phyloP scores from a whole-genome alignment of 2,888 invertebrate genomes.

The Tyria jacobaeae region DNA sequence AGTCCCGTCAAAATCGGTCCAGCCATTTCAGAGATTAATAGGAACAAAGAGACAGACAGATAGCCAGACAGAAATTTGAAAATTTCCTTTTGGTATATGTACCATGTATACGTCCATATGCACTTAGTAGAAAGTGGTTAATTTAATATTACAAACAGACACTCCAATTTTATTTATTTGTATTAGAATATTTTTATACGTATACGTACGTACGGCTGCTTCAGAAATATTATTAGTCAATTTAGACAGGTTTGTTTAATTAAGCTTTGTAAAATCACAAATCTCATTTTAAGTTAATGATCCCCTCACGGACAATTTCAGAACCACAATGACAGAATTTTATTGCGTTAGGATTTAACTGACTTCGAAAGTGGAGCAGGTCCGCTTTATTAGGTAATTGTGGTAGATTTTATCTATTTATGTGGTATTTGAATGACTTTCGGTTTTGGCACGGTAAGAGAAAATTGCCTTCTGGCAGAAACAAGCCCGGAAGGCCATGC shows the following conservation, averaged over 20 bases:
- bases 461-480: background rate
- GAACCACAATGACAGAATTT: conserved; percentile 5
- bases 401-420: background rate
- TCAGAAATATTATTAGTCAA: too few relatives aligned
- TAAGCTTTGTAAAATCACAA: background rate
- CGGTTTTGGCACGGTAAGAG: background rate
- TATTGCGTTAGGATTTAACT: conserved; percentile 2
- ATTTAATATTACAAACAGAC: too few relatives aligned
- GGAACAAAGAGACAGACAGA: too few relatives aligned
- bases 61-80: too few relatives aligned
- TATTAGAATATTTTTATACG: too few relatives aligned
- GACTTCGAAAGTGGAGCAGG: conserved; percentile 1
- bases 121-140: too few relatives aligned
- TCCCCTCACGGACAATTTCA: conserved; percentile 1
- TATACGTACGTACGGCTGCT: too few relatives aligned
- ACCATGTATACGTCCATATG: too few relatives aligned
- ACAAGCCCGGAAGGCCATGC: background rate
- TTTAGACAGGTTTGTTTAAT: background rate
- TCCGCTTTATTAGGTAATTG: conserved; percentile 6
- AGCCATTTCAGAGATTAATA: too few relatives aligned
- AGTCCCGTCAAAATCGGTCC: too few relatives aligned
- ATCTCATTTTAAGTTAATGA: background rate
- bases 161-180: too few relatives aligned
- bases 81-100: too few relatives aligned
- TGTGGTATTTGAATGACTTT: background rate